A percentile compares a stretch with the other conserved stretches of the same genome.
Evolutionary conservation across 1,140 invertebrate genomes (phyloP).

Genomic region (Sipha flava): DNA sequence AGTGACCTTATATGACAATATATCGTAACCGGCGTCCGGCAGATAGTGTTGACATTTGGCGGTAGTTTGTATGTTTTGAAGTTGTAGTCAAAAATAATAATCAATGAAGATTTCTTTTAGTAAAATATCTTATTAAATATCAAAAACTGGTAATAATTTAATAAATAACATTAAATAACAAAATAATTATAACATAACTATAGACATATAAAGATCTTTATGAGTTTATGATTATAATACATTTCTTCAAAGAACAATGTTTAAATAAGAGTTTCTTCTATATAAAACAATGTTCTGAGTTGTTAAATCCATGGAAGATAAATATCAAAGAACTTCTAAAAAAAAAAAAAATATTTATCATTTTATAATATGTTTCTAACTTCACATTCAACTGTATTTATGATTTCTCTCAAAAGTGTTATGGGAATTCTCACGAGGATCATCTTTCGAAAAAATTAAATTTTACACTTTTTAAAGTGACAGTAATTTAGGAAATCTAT

Average conservation of each 20-base stretch:
- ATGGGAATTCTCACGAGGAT: conserved; percentile 29
- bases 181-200: background rate
- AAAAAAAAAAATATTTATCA: conserved; percentile 1
- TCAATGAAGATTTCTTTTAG: background rate
- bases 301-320: background rate
- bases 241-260: too few relatives aligned
- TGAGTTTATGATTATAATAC: too few relatives aligned
- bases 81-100: background rate
- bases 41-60: background rate
- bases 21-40: background rate
- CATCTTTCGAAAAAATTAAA: background rate
- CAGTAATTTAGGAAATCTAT: background rate
- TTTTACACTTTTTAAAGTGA: background rate
- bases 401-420: conserved; percentile 22
- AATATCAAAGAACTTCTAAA: background rate
- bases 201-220: too few relatives aligned
- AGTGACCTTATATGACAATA: background rate
- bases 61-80: background rate
- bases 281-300: background rate
- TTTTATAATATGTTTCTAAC: conserved; percentile 3
- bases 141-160: background rate
- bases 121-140: background rate
- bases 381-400: conserved; percentile 16
- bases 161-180: background rate
- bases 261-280: too few relatives aligned